Evolutionary conservation across 2,888 invertebrate species (phyloP).

Genomic region (Laothoe populi): DNA sequence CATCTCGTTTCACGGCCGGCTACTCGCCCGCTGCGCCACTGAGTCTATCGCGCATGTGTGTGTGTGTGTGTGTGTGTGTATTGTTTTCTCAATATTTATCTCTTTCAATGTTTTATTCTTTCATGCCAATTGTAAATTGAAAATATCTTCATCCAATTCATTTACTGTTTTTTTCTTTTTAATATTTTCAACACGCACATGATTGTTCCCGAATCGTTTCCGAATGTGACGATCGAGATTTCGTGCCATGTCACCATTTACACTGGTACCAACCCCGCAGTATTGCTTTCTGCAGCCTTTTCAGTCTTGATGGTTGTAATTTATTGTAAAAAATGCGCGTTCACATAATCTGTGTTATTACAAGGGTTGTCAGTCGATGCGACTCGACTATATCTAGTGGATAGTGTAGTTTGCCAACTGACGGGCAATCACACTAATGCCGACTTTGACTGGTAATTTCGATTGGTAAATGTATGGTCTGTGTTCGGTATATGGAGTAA

Average conservation of each 20-base stretch:
- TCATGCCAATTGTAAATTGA: too few species aligned
- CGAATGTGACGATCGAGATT: slow-evolving; percentile 4
- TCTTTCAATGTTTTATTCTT: too few species aligned
- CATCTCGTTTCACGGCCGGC: too few species aligned
- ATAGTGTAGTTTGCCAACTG: background rate
- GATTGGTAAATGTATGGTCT: background rate
- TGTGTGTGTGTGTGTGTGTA: too few species aligned
- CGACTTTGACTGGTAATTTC: slow-evolving; percentile 7
- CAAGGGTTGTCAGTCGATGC: background rate
- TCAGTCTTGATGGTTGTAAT: slow-evolving; percentile 14
- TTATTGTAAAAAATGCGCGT: background rate
- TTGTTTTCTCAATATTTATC: too few species aligned
- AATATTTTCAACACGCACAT: background rate
- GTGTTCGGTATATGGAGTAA: slow-evolving; percentile 2
- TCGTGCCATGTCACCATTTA: slow-evolving; percentile 8
- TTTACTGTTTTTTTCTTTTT: background rate
- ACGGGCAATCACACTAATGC: slow-evolving; percentile 1
- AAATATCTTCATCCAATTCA: too few species aligned
- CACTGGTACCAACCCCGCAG: background rate
- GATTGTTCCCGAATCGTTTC: slow-evolving; percentile 1
- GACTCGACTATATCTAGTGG: background rate
- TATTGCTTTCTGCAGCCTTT: background rate
- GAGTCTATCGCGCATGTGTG: too few species aligned
- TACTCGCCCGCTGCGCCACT: too few species aligned
- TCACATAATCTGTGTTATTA: slow-evolving; percentile 9